phyloP scores from a whole-genome alignment of 2,888 invertebrate species.

The Tupiocoris notatus region DNA sequence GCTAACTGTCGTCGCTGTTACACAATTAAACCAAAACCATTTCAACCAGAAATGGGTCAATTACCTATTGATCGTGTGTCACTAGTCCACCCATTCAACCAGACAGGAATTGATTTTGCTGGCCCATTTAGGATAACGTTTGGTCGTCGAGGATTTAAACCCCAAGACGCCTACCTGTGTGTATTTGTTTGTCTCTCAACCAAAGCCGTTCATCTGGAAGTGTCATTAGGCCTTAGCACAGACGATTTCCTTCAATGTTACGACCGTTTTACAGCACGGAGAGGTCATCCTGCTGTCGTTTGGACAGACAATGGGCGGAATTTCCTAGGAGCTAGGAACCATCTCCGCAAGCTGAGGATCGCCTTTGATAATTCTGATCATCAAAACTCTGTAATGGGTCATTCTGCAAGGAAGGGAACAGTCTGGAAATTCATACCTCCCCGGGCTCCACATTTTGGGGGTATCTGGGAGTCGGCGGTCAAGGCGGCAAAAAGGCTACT shows the following conservation, averaged over 20 bases:
- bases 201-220: background rate
- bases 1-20: constrained; percentile 10
- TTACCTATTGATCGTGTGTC: background rate
- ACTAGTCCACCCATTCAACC: background rate
- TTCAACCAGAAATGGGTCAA: constrained; percentile 6
- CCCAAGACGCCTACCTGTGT: background rate
- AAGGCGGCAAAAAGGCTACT: constrained; percentile 28
- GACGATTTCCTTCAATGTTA: background rate
- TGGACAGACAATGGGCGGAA: background rate
- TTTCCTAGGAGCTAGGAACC: background rate
- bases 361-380: background rate
- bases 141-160: background rate
- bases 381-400: background rate
- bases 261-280: background rate
- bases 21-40: background rate
- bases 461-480: constrained; percentile 28
- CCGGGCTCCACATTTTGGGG: constrained; percentile 26
- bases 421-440: constrained; percentile 22
- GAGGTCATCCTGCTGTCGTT: background rate
- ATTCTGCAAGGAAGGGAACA: background rate
- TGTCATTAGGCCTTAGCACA: background rate
- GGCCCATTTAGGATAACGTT: background rate
- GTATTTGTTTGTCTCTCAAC: background rate
- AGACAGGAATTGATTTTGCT: background rate
- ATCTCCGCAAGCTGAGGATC: background rate